Conservation (phyloP, 2,888 invertebrate genomes). For the Macroteleia sp. region DNA sequence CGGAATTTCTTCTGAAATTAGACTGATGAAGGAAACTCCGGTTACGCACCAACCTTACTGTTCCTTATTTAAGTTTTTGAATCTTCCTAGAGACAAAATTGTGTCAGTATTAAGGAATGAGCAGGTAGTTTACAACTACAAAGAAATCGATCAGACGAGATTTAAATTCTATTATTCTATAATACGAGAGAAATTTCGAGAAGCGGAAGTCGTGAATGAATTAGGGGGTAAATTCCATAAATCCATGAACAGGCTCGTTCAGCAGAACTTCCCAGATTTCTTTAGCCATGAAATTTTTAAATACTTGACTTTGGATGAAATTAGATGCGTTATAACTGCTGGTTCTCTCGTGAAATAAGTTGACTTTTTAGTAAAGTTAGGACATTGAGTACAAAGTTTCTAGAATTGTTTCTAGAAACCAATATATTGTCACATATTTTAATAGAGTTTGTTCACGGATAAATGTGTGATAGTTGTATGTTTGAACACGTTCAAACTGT, state of each 20-base stretch:
- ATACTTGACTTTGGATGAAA: slow-evolving; percentile 26
- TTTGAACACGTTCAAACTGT: no score
- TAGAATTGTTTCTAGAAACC: no score
- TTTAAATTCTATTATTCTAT: slow-evolving; percentile 7
- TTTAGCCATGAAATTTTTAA: slow-evolving; percentile 19
- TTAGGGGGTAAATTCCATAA: slow-evolving; percentile 15
- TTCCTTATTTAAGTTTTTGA: slow-evolving; percentile 22
- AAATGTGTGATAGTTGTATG: no score
- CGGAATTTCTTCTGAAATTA: no score
- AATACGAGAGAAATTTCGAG: slow-evolving; percentile 20
- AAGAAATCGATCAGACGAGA: background rate
- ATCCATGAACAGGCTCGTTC: slow-evolving; percentile 1
- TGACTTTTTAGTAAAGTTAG: no score
- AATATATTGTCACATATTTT: no score
- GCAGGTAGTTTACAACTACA: slow-evolving; percentile 13
- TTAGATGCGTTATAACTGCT: slow-evolving; percentile 22
- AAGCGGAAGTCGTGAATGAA: slow-evolving; percentile 11
- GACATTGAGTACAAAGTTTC: no score
- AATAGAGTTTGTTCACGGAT: no score
- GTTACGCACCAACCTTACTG: slow-evolving; percentile 26
- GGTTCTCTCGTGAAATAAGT: no score
- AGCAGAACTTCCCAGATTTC: slow-evolving; percentile 21
- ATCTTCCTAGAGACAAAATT: slow-evolving; percentile 21
- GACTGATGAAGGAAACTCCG: slow-evolving; percentile 5
- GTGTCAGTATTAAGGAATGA: slow-evolving; percentile 19